These are phyloP conservation scores for Holothuria glaberrima DNA, from an alignment of 35 echinoderm and acorn worm species.

Conservation along the genomic window DNA sequence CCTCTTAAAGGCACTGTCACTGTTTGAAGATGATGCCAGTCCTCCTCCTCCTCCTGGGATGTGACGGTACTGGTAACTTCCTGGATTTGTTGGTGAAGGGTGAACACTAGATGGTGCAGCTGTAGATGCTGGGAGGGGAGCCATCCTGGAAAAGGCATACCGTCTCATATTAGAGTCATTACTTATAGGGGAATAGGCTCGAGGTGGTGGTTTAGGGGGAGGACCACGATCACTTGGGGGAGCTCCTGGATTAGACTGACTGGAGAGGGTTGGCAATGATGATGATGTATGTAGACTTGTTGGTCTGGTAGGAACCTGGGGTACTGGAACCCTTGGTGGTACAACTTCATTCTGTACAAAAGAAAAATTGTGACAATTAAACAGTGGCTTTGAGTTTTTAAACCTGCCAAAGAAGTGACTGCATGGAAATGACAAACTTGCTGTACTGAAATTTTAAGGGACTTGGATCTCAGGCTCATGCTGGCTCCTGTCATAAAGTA, in stretches of 20 bases:
- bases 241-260: constrained; percentile 10
- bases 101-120: constrained; percentile 35
- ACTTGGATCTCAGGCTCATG: too few species aligned
- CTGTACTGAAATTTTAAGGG: too few species aligned
- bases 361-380: neutral
- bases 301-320: constrained; percentile 35
- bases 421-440: too few species aligned
- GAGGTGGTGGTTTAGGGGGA: constrained; percentile 69
- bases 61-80: constrained; percentile 6
- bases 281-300: constrained; percentile 45
- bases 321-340: neutral
- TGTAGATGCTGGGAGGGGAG: constrained; percentile 38
- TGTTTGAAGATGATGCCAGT: constrained; percentile 36
- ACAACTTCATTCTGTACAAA: neutral
- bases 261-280: constrained; percentile 52
- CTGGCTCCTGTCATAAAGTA: too few species aligned
- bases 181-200: constrained; percentile 75
- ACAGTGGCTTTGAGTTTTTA: too few species aligned
- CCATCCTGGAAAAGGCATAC: constrained; percentile 35
- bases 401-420: too few species aligned
- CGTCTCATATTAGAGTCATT: constrained; percentile 61
- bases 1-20: constrained; percentile 73
- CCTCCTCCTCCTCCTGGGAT: neutral
- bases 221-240: constrained; percentile 53
- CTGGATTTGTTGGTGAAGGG: constrained; percentile 41